phyloP scores from a whole-genome alignment of 2,113 vertebrate genomes.

The Edolisoma coerulescens region DNA sequence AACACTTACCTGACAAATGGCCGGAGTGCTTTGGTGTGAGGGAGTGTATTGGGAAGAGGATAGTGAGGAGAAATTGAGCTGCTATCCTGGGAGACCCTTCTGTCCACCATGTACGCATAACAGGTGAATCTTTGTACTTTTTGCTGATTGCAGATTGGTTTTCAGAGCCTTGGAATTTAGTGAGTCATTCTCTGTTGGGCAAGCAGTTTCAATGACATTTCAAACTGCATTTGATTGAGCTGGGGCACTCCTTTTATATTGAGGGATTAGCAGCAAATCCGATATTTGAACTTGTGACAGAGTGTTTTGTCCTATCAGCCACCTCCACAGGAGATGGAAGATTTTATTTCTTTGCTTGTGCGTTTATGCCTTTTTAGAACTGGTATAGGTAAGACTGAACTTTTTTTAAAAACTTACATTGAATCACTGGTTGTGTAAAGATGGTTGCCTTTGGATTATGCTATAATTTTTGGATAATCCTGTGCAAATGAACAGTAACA shows the following conservation, averaged over 20 bases:
- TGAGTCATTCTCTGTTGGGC: neutral
- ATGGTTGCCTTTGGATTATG: neutral
- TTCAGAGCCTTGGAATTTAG: neutral
- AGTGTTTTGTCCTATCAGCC: fast-evolving
- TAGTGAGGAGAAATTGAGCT: neutral
- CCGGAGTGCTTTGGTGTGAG: neutral
- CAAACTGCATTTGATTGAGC: neutral
- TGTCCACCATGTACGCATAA: neutral
- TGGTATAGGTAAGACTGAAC: neutral
- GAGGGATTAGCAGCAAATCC: neutral
- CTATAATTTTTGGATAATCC: neutral
- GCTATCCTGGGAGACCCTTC: neutral
- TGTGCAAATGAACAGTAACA: neutral
- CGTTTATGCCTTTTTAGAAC: neutral
- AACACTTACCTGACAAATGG: neutral
- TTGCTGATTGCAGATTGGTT: neutral
- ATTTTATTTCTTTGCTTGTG: neutral
- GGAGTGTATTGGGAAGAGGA: neutral
- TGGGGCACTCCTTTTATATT: neutral
- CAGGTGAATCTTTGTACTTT: neutral
- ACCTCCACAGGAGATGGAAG: neutral
- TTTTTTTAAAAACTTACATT: neutral
- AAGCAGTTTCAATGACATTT: neutral
- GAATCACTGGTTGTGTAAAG: neutral
- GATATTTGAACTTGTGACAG: neutral